Evolutionary conservation across 2,888 invertebrate species (phyloP).

Genomic region (Venusia cambrica): DNA sequence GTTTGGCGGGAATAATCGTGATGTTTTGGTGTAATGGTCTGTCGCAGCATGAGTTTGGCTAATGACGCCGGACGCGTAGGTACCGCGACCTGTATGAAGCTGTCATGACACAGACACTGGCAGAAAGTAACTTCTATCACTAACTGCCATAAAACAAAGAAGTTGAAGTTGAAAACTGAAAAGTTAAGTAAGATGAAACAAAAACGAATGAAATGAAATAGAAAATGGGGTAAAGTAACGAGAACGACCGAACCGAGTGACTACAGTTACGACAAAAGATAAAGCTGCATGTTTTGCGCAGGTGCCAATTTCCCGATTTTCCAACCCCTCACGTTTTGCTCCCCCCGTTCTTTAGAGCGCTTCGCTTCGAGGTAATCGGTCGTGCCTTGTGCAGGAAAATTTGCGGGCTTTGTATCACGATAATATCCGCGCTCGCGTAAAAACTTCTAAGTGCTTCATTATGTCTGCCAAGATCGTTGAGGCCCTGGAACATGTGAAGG

Average conservation of each 20-base stretch:
- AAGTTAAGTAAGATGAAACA: too few relatives aligned
- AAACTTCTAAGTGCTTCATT: slow-evolving; percentile 5
- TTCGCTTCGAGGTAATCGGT: not conserved
- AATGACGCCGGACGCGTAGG: too few relatives aligned
- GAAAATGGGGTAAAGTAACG: too few relatives aligned
- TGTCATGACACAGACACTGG: too few relatives aligned
- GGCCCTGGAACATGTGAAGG: slow-evolving; percentile 88
- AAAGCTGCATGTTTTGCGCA: slow-evolving; percentile 14
- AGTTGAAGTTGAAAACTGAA: too few relatives aligned
- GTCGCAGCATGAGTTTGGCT: too few relatives aligned
- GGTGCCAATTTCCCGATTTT: slow-evolving; percentile 14
- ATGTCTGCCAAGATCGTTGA: slow-evolving; percentile 84
- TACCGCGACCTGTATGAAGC: too few relatives aligned
- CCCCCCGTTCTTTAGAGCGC: slow-evolving; percentile 2
- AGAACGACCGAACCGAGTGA: slow-evolving; percentile 3
- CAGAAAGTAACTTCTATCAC: too few relatives aligned
- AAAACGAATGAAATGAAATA: too few relatives aligned
- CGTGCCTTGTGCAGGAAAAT: slow-evolving; percentile 1
- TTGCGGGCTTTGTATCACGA: not conserved
- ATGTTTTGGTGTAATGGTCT: too few relatives aligned
- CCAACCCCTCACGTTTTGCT: not conserved
- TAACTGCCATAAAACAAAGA: too few relatives aligned
- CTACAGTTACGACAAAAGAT: not conserved
- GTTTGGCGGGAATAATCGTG: too few relatives aligned
- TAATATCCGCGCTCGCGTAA: slow-evolving; percentile 6